Percentiles rank a stretch among this genome's conserved stretches.
Conservation (phyloP, 2,113 vertebrate species). For the Cathartes aura region DNA sequence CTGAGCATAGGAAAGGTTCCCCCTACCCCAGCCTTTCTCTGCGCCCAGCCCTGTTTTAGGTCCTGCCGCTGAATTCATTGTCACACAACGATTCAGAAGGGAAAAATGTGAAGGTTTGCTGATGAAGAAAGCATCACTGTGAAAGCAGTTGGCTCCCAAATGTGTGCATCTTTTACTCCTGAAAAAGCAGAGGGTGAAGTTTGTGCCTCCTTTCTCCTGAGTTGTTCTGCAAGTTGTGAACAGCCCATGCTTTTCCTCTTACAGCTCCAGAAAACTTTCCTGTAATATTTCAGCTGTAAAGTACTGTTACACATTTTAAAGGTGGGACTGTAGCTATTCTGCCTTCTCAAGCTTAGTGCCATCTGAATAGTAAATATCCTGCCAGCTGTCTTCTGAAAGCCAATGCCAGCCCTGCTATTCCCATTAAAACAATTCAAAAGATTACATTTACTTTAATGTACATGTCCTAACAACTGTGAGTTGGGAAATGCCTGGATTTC, state of each 20-base stretch:
- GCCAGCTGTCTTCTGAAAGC: not conserved
- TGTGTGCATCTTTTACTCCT: not conserved
- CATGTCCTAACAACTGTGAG: not conserved
- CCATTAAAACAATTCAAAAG: not conserved
- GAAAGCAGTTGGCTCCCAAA: not conserved
- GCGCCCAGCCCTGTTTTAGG: not conserved
- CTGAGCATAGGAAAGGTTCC: not conserved
- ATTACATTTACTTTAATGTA: not conserved
- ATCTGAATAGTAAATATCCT: not conserved
- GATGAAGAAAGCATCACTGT: not conserved
- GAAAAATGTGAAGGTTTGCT: not conserved
- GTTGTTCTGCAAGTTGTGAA: not conserved
- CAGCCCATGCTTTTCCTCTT: not conserved
- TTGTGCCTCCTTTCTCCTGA: not conserved
- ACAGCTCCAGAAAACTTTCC: not conserved
- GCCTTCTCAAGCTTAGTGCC: not conserved
- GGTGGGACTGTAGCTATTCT: not conserved
- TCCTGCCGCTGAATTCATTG: not conserved
- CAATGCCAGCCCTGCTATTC: not conserved
- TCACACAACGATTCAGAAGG: not conserved
- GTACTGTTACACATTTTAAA: not conserved
- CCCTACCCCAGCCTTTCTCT: not conserved
- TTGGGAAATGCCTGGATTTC: not conserved
- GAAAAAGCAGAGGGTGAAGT: not conserved
- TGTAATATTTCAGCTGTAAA: not conserved